Percentiles rank a stretch among this genome's conserved stretches.
Evolutionary conservation across 2,113 vertebrate species (phyloP).

Genomic region (Lepisosteus osseus): DNA sequence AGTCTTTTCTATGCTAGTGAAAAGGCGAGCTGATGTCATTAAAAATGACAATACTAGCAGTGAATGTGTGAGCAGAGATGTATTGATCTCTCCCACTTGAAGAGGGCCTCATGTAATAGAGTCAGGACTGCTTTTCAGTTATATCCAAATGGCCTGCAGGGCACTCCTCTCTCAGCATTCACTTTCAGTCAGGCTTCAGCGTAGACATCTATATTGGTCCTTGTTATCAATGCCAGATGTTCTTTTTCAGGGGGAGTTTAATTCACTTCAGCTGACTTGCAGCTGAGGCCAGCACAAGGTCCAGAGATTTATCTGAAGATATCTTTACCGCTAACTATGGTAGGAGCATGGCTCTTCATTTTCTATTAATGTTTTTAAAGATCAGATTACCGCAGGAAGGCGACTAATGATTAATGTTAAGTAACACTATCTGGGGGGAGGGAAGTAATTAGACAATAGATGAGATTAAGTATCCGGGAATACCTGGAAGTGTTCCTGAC

Average conservation of each 20-base stretch:
- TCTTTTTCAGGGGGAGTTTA: background rate
- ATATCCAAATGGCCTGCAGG: background rate
- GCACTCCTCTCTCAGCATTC: background rate
- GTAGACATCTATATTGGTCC: constrained; percentile 45
- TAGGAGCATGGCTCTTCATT: constrained; percentile 40
- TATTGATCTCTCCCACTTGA: no score
- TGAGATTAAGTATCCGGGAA: no score
- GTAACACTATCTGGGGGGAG: background rate
- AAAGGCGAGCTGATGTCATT: no score
- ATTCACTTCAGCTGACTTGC: background rate
- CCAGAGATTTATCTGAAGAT: constrained; percentile 21
- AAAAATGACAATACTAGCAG: no score
- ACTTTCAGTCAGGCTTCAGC: constrained; percentile 54
- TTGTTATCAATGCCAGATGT: constrained; percentile 44
- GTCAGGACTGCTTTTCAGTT: background rate
- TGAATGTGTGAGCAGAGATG: no score
- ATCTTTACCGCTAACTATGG: constrained; percentile 50
- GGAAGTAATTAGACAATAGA: no score
- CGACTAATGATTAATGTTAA: no score
- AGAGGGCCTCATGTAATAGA: no score
- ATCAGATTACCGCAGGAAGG: no score
- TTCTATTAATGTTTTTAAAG: background rate
- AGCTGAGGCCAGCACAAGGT: constrained; percentile 31
- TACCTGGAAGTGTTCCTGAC: no score
- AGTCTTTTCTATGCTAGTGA: no score